Evolutionary conservation across 1,140 invertebrate genomes (phyloP), one percentile per base, ranked within the genome.

Genomic region (Platyscapa corneri): DNA sequence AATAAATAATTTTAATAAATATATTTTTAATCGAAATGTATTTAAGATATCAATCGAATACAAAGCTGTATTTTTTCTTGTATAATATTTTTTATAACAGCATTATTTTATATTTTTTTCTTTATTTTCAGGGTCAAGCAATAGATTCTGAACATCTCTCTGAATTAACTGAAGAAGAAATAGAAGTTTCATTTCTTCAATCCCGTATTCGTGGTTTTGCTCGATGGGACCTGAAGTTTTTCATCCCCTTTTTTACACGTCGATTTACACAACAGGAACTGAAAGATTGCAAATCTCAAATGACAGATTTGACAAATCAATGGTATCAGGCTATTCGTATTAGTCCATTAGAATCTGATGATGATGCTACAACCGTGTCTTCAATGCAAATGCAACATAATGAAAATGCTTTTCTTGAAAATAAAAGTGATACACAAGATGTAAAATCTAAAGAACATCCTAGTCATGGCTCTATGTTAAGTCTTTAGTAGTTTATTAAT

Each of bases 71-170:
- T n/a, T n/a, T n/a, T n/a, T n/a, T 46, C 42, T 12, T 12, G 16
- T 53, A 53, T 53, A 53, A 53, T 53, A 46, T 53, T 53, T 53
- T 53, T 53, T 53, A 53, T 53, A 53, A 16, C 2, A 53, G 8
- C 20, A 53, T 7, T 32, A 76, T 76, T 75, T n/a, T n/a, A n/a
- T 49, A 53, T 34, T 20, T 34, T 23, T 32, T 81, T 65, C 65
- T 83, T 86, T 89, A 80, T 88, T 92, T 91, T 46, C 87, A 96
- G 96, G 98, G 98, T 34, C 97, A 98, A 94, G 96, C 98, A 14
- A 97, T 99, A 65, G 98, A 99, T 93, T 98, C 98, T 0, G 98
- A 99, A 91, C 98, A 99, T 94, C 92, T 99, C 74, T 99, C 98
- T 7, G 98, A 99, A 93, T 95, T 98, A 20, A 99, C 98, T 0